Base-by-base conservation (phyloP, 2,888 invertebrate species). In the Eustalomyia histrio region DNA sequence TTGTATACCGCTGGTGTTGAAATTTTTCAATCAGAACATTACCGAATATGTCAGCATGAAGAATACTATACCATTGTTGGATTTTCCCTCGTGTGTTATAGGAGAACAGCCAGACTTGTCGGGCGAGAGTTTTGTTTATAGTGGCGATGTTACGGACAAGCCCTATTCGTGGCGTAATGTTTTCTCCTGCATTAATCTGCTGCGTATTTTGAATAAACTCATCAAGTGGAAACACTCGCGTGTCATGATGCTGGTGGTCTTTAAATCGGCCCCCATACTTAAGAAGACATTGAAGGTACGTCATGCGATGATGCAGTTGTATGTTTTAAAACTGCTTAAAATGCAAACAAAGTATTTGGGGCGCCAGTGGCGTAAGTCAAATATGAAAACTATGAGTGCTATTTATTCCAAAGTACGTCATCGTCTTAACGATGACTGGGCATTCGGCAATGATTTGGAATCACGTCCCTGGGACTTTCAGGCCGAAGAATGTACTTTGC, bases 151-250 rank as follows among this genome's bases (percentile, higher is more conserved):
- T 65, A 87, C 89, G 2, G 94, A 94, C 79, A 94, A 96, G 84
- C 94, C 94, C 60, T 98, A 95, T 90, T 97, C 98, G 58, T 99
- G 99, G 99, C 93, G 99, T 84, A 99, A 99, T 92, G 95, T 99
- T 71, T 99, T 98, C 91, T 97, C 98, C 4, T 98, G 99, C 88
- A 98, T 99, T 79, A 99, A 99, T 92, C 91, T 99, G 67, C 91
- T 99, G 82, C 93, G 99, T 85, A 97, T 99, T 85, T 93, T 99
- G 71, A 99, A 99, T 91, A 99, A 99, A 92, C 92, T 99, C 76
- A 99, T 99, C 53, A 99, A 99, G 91, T 99, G 99, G 97, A 99
- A 99, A 90, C 99, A 99, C 91, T 99, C 99, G n/a, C 94, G 99
- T 83, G 97, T 97, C 81, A 97, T 97, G 97, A 99, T 99, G 98